Percentiles rank a stretch among this genome's conserved stretches.
These are phyloP conservation scores for Metacarcinus magister DNA, from an alignment of 2,888 invertebrate genomes.

Conservation along the genomic window DNA sequence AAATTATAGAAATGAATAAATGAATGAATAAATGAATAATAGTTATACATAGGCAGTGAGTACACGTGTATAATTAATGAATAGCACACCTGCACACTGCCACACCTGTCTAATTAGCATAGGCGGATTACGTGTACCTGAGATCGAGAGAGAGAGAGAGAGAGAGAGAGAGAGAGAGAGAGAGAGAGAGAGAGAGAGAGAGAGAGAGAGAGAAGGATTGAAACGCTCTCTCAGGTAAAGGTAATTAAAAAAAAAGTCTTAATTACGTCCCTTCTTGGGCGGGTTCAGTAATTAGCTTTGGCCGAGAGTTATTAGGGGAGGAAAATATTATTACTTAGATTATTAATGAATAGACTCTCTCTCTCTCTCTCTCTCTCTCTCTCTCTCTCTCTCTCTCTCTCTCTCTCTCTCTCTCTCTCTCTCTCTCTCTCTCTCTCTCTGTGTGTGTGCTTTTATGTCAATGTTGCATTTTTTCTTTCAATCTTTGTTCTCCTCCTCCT, in stretches of 20 bases:
- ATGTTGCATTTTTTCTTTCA: background rate
- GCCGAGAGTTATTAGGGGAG: no score
- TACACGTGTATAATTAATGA: no score
- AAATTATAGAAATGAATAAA: no score
- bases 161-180: slow-evolving; percentile 52
- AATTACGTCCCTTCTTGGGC: no score
- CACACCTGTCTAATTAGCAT: no score
- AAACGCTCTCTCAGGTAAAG: no score
- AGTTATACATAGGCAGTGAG: no score
- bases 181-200: background rate
- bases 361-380: slow-evolving; percentile 51
- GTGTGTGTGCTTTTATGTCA: background rate
- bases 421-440: slow-evolving; percentile 62
- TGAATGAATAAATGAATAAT: no score
- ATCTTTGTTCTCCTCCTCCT: background rate
- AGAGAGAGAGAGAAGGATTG: background rate
- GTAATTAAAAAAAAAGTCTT: no score
- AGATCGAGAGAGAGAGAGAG: slow-evolving; percentile 1
- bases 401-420: slow-evolving; percentile 59
- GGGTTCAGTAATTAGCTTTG: no score
- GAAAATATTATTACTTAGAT: background rate
- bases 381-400: slow-evolving; percentile 58
- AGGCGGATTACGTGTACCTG: no score
- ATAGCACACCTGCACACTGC: no score
- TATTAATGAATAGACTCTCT: background rate